phyloP scores from a whole-genome alignment of 64 coral and sea anemone genomes.

The Platygyra sinensis region DNA sequence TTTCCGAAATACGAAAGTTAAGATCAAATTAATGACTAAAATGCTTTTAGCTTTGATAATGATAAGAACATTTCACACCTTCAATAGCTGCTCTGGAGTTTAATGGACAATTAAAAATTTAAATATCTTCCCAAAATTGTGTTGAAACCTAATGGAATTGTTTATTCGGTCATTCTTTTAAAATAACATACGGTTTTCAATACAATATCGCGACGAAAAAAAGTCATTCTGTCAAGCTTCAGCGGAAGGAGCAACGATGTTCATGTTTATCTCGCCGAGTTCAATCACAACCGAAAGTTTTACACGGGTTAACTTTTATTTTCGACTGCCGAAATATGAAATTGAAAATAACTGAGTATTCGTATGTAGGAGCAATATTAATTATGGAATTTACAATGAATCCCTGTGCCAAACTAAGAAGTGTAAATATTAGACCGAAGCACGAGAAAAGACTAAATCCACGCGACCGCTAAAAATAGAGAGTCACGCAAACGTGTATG shows the following conservation, averaged over 20 bases:
- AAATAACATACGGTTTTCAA: background rate
- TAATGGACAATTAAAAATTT: background rate
- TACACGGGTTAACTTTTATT: background rate
- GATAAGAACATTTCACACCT: background rate
- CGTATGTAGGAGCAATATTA: background rate
- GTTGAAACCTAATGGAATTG: background rate
- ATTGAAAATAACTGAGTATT: constrained; percentile 13
- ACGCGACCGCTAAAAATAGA: constrained; percentile 4
- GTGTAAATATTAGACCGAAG: constrained; percentile 6
- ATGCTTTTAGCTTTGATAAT: background rate
- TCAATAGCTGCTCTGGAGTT: too few relatives aligned
- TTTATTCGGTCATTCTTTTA: background rate
- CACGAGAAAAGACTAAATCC: background rate
- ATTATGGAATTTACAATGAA: background rate
- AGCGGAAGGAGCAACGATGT: too few relatives aligned
- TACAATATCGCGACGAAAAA: background rate
- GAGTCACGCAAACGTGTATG: constrained; percentile 15
- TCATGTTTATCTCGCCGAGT: too few relatives aligned
- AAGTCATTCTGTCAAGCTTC: too few relatives aligned
- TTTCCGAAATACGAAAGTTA: background rate
- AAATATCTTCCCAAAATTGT: background rate
- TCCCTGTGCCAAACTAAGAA: background rate
- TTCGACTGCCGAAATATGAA: background rate
- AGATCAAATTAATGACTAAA: background rate
- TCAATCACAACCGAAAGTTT: background rate